Base-by-base conservation (phyloP, 2,888 invertebrate genomes). In the Agriotes lineatus region DNA sequence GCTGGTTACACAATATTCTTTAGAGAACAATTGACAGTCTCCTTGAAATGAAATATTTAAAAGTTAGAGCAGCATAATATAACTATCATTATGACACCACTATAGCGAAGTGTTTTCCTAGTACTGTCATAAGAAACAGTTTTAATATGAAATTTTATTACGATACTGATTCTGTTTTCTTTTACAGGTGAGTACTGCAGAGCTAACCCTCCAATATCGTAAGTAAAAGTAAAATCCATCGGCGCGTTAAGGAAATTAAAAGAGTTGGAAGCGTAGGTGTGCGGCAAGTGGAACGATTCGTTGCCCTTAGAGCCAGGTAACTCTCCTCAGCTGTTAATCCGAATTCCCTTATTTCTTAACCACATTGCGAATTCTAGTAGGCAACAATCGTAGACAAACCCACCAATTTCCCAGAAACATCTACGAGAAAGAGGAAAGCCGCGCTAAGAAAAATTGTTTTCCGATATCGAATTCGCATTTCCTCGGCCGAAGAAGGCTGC, bases 361-460 rank as follows among this genome's bases (percentile, higher is more conserved):
- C 67, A 59, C 59, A 61, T 54, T 71, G 66, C 57, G 66, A 72
- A 72, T 70, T 72, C 56, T 58, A 67, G 71, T 69, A 72, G 71
- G 70, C 63, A 70, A 70, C 70, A 71, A 71, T 71, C 68, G 74
- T 62, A 67, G 70, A 70, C 72, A 71, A 75, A 74, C 72, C 75
- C 69, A 69, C 69, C 75, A 73, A 75, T 75, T 74, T 74, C 63
- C 66, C 58, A 69, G 69, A 72, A 75, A 72, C 71, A 72, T 64
- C 67, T 58, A 65, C 70, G 61, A 69, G 71, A 73, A 70, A 69
- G 63, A 69, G 76, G 73, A 76, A 77, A 78, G 76, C 77, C 78
- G 67, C 73, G 73, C 75, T 76, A 78, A 82, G 83, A 85, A 84
- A 85, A 85, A 86, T 85, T 84, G 85, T 84, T 86, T 86, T 85